Percentiles rank a stretch among this genome's conserved stretches.
Evolutionary conservation across 2,797 vertebrate species (phyloP).

Genomic region (Botia almorhae): DNA sequence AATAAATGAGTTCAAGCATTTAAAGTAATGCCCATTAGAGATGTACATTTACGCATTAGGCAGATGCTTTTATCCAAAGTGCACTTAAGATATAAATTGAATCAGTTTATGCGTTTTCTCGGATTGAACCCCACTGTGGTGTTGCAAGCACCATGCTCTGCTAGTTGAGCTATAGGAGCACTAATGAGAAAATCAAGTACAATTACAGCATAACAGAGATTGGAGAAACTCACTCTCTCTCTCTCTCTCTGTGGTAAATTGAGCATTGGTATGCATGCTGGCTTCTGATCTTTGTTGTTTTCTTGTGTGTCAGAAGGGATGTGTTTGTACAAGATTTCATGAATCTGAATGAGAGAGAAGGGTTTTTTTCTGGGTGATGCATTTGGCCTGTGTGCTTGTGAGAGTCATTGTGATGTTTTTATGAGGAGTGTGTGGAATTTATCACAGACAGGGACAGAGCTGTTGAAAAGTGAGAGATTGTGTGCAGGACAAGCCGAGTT

Average conservation of each 20-base stretch:
- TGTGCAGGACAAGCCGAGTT: neutral
- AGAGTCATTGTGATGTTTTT: conserved; percentile 32
- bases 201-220: neutral
- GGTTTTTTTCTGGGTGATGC: conserved; percentile 16
- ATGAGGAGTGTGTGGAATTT: conserved; percentile 30
- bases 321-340: conserved; percentile 41
- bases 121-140: neutral
- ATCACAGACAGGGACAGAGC: conserved; percentile 21
- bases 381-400: conserved; percentile 39
- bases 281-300: conserved; percentile 38
- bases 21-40: neutral
- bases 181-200: neutral
- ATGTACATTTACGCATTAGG: neutral
- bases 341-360: conserved; percentile 43
- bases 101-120: neutral
- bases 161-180: neutral
- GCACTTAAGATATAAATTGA: neutral
- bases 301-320: conserved; percentile 43
- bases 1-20: neutral
- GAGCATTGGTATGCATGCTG: conserved; percentile 22
- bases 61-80: neutral
- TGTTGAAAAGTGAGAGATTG: neutral
- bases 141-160: neutral
- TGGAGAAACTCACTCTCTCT: neutral
- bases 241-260: neutral